These are phyloP conservation scores for Myzus persicae DNA, from an alignment of 1,140 invertebrate genomes.

Conservation along the genomic window DNA sequence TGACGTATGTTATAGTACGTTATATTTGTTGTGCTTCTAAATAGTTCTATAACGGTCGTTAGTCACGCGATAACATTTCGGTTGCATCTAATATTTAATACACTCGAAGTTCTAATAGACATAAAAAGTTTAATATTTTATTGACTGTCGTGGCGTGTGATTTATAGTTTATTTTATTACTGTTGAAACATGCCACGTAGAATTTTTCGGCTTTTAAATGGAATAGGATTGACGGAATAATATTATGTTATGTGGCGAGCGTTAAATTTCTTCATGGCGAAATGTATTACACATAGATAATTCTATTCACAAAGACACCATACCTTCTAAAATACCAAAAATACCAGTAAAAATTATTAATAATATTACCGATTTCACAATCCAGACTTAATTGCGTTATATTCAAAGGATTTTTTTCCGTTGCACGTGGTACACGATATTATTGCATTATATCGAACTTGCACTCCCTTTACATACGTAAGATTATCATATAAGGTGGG, in stretches of 20 bases:
- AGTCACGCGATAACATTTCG: background rate
- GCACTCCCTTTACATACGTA: background rate
- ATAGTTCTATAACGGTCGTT: background rate
- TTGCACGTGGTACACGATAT: background rate
- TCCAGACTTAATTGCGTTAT: background rate
- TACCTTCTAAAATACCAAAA: no score
- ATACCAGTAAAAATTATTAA: no score
- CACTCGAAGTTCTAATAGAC: background rate
- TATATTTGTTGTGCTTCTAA: background rate
- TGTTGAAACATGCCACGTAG: background rate
- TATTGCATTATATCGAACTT: background rate
- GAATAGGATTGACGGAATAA: background rate
- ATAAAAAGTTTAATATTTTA: conserved; percentile 6
- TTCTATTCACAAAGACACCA: no score
- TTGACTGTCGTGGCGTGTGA: background rate
- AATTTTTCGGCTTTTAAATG: background rate
- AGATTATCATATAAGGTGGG: no score
- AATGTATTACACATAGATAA: no score
- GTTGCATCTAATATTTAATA: background rate
- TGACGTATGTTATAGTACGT: background rate
- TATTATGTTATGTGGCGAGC: background rate
- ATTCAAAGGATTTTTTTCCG: background rate
- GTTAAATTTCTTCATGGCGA: no score
- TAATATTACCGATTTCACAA: background rate
- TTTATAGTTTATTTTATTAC: background rate